Percentiles rank a stretch among this genome's conserved stretches.
phyloP scores from a whole-genome alignment of 2,113 vertebrate species.

The Rutilus rutilus region DNA sequence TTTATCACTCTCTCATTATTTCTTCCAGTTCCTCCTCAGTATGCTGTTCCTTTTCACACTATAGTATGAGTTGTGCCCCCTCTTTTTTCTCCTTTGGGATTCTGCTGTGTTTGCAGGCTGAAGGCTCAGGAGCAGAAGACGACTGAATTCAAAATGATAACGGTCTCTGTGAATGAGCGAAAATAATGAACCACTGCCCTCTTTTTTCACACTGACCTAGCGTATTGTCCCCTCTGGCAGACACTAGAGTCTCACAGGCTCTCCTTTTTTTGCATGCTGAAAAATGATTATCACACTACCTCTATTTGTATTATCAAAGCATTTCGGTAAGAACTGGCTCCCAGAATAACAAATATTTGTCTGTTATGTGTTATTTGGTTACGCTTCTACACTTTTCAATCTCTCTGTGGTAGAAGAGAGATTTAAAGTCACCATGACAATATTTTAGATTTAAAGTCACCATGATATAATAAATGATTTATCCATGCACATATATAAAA shows the following conservation, averaged over 20 bases:
- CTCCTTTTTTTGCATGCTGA: not conserved
- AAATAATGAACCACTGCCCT: conserved; percentile 36
- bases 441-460: not conserved
- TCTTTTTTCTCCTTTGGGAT: conserved; percentile 13
- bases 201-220: conserved; percentile 14
- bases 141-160: conserved; percentile 13
- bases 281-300: not conserved
- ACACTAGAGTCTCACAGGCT: conserved; percentile 2
- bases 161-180: not conserved
- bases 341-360: not conserved
- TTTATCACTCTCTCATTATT: conserved; percentile 38
- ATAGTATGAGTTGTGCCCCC: conserved; percentile 6
- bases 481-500: too few relatives aligned
- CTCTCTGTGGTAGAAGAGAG: not conserved
- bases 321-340: not conserved
- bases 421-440: not conserved
- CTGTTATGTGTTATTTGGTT: not conserved
- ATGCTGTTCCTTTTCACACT: conserved; percentile 27
- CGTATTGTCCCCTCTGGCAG: not conserved
- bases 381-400: not conserved
- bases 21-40: not conserved
- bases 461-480: too few relatives aligned
- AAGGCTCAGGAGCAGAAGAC: not conserved
- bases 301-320: not conserved
- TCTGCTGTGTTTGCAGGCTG: conserved; percentile 19